Conservation (phyloP, 1,140 invertebrate genomes). For the Meloidogyne hapla region DNA sequence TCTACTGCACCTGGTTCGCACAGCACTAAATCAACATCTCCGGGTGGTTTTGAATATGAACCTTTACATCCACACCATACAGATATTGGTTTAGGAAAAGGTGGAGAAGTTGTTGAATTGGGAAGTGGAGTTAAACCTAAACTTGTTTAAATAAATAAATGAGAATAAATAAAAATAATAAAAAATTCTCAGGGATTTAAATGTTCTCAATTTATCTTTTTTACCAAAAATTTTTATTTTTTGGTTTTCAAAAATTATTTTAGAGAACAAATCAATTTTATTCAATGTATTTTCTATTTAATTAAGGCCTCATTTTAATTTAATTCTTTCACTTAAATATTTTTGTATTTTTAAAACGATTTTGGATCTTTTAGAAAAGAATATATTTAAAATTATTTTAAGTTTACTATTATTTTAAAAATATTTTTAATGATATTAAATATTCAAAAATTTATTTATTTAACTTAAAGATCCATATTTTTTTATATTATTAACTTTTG, state of each 20-base stretch:
- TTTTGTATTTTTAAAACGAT: no score
- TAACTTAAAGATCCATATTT: no score
- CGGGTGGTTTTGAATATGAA: conserved; percentile 23
- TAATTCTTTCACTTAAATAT: neutral
- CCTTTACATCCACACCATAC: conserved; percentile 12
- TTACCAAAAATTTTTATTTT: no score
- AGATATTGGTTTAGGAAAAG: conserved; percentile 4
- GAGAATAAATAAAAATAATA: neutral
- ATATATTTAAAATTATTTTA: no score
- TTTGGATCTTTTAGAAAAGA: no score
- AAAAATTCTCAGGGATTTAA: neutral
- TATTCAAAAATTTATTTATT: no score
- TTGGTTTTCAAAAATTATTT: no score
- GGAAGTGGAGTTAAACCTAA: neutral
- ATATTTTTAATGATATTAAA: no score
- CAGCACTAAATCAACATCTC: conserved; percentile 37
- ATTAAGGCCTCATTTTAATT: neutral
- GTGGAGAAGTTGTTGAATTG: neutral
- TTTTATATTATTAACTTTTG: neutral
- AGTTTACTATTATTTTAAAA: no score
- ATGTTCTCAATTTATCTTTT: neutral
- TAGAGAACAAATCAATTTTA: no score
- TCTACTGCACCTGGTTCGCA: conserved; percentile 21
- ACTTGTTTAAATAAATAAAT: conserved; percentile 4
- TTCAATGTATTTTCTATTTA: neutral